Evolutionary conservation across 2,113 vertebrate species (phyloP).

Genomic region (Bos taurus): DNA sequence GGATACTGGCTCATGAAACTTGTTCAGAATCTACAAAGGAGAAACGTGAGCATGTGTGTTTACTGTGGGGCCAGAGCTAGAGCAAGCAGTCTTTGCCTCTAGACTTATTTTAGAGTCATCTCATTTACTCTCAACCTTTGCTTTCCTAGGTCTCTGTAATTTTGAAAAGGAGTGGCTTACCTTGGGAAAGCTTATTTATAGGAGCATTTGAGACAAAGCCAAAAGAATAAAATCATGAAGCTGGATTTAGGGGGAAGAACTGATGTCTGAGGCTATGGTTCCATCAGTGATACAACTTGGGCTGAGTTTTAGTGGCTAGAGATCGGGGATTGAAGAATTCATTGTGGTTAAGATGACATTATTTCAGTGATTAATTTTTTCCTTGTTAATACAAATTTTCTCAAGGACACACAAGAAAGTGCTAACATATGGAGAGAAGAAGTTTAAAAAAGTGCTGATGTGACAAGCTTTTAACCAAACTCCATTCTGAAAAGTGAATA

Average conservation of each 20-base stretch:
- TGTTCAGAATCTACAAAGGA: conserved; percentile 82
- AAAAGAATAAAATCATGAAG: too few relatives aligned
- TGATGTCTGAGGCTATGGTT: rapidly evolving
- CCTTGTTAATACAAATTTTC: background rate
- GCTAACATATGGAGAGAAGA: background rate
- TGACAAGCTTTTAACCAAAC: background rate
- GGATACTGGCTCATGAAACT: conserved; percentile 83
- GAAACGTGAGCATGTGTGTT: conserved; percentile 53
- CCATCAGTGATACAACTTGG: rapidly evolving
- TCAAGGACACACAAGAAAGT: background rate
- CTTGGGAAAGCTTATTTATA: background rate
- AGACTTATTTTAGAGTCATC: background rate
- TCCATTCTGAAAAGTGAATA: background rate
- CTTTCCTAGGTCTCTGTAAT: background rate
- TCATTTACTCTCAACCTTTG: background rate
- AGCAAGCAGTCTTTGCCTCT: conserved; percentile 33
- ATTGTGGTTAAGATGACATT: background rate
- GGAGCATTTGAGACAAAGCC: background rate
- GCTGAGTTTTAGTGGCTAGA: background rate
- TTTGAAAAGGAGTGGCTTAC: background rate
- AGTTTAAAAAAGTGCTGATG: background rate
- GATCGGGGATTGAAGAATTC: background rate
- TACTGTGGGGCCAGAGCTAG: conserved; percentile 45
- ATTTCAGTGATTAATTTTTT: background rate
- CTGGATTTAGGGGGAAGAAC: background rate